These are phyloP conservation scores for Agonopterix arenella DNA, from an alignment of 2,888 invertebrate species.

Conservation along the genomic window DNA sequence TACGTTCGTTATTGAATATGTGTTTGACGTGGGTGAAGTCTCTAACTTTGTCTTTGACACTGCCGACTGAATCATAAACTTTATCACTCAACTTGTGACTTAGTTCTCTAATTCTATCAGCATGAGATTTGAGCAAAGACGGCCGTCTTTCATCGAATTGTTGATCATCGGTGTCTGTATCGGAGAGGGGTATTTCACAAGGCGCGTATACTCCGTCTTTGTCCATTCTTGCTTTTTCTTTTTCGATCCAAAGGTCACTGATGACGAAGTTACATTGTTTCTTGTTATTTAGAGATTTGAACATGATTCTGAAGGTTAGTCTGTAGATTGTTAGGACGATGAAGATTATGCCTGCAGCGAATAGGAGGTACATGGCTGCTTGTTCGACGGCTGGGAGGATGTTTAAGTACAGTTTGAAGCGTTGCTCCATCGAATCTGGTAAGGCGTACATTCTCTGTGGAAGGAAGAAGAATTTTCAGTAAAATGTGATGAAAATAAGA, in stretches of 20 bases:
- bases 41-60: conserved; percentile 41
- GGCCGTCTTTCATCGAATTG: conserved; percentile 28
- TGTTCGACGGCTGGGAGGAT: conserved; percentile 80
- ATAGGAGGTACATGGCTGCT: conserved; percentile 71
- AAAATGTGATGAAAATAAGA: too few species aligned
- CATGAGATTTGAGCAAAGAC: conserved; percentile 30
- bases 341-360: conserved; percentile 68
- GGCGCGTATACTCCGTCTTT: conserved; percentile 46
- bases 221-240: conserved; percentile 17
- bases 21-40: conserved; percentile 39
- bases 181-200: conserved; percentile 56
- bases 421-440: conserved; percentile 77
- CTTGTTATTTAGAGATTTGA: conserved; percentile 39
- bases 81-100: conserved; percentile 44
- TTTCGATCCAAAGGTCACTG: conserved; percentile 35
- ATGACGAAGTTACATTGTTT: conserved; percentile 32
- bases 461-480: conserved; percentile 9
- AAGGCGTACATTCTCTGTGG: conserved; percentile 83
- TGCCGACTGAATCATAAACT: conserved; percentile 53
- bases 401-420: conserved; percentile 85
- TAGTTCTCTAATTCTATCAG: conserved; percentile 46
- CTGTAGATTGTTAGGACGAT: conserved; percentile 67
- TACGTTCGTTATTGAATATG: conserved; percentile 35
- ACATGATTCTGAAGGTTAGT: conserved; percentile 64
- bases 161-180: conserved; percentile 36